phyloP scores from a whole-genome alignment of 1,140 invertebrate species.

The Heliconius hermathena region DNA sequence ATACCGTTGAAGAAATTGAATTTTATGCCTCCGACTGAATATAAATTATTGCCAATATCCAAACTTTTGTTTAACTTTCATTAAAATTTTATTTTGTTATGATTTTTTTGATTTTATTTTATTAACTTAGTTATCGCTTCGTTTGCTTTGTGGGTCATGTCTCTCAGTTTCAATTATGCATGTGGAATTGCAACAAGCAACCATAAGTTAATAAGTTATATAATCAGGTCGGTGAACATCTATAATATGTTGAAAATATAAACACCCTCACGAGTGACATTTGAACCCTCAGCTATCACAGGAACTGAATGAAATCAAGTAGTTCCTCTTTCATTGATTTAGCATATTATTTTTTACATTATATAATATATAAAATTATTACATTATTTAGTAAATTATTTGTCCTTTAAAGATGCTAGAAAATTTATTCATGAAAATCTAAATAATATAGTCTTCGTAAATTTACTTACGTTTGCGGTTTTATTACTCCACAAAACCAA shows the following conservation, averaged over 20 bases:
- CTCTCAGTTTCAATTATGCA: no score
- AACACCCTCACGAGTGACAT: not conserved
- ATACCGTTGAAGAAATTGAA: slow-evolving; percentile 36
- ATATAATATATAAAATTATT: not conserved
- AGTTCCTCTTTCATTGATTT: no score
- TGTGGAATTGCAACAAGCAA: no score
- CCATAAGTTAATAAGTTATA: no score
- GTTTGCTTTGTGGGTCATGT: no score
- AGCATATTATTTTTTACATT: not conserved
- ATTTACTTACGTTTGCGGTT: slow-evolving; percentile 43
- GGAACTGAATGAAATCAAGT: no score
- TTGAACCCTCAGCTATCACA: not conserved
- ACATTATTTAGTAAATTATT: not conserved
- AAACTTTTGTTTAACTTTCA: slow-evolving; percentile 16
- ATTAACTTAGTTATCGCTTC: not conserved
- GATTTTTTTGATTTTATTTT: not conserved
- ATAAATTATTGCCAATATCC: slow-evolving; percentile 23
- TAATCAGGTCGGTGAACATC: no score
- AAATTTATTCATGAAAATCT: slow-evolving; percentile 20
- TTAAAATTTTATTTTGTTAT: not conserved
- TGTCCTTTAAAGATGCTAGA: not conserved
- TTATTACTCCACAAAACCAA: slow-evolving; percentile 42
- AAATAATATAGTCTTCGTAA: slow-evolving; percentile 36
- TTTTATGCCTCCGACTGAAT: slow-evolving; percentile 30
- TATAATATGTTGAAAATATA: no score